Evolutionary conservation across 1,140 invertebrate species (phyloP).

Genomic region (Macrobrachium rosenbergii): DNA sequence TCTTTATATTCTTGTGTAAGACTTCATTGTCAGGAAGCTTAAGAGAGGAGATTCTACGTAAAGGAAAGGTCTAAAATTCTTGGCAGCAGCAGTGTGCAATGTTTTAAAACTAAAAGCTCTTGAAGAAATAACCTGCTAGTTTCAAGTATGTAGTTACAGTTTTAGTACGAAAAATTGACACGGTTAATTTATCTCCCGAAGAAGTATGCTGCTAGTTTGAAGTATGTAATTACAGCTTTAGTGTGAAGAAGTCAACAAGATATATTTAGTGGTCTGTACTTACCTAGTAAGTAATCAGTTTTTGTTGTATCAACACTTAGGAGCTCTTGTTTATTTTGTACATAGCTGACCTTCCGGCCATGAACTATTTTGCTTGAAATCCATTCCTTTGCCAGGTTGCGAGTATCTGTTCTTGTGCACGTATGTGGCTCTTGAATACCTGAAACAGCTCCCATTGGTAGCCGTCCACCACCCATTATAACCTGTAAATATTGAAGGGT

Average conservation of each 20-base stretch:
- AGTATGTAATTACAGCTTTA: neutral
- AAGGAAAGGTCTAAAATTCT: too few relatives aligned
- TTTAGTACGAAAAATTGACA: too few relatives aligned
- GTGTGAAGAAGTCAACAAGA: neutral
- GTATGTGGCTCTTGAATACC: neutral
- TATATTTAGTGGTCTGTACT: neutral
- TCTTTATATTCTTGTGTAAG: too few relatives aligned
- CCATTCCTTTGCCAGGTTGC: constrained; percentile 29
- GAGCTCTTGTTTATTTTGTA: constrained; percentile 18
- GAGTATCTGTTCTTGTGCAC: neutral
- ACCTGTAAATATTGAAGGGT: neutral
- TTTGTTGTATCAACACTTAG: neutral
- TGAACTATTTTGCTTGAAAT: neutral
- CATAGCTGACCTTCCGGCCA: neutral
- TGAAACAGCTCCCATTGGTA: constrained; percentile 6
- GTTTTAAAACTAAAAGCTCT: too few relatives aligned
- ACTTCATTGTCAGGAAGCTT: too few relatives aligned
- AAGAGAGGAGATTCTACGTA: too few relatives aligned
- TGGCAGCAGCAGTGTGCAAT: too few relatives aligned
- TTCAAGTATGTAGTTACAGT: too few relatives aligned
- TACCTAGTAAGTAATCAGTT: constrained; percentile 21
- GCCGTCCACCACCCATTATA: constrained; percentile 6
- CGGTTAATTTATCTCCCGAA: too few relatives aligned
- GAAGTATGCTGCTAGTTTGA: neutral
- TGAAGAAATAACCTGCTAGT: too few relatives aligned